Base-by-base conservation (phyloP, 1,140 invertebrate species). In the Sitophilus oryzae region DNA sequence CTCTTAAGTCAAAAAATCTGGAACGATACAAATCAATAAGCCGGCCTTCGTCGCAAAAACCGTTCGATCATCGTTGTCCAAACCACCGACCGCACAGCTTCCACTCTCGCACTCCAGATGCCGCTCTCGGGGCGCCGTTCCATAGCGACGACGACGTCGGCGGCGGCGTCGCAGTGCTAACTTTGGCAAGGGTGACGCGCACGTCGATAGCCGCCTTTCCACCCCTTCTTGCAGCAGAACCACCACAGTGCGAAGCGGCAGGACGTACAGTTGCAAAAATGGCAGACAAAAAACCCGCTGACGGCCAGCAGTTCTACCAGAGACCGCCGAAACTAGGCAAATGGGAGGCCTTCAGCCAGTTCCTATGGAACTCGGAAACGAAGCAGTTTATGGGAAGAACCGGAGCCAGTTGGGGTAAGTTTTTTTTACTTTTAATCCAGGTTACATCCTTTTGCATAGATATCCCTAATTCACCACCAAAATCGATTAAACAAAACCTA, bases 351-450 rank as follows among this genome's bases (percentile, higher is more conserved):
- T 88, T 93, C 76, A 83, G 76, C 71, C 76, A 81, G 64, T 93
- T 93, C 76, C 67, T 93, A 51, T 94, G 85, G 82, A 91, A 94
- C 77, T 84, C 86, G 54, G 87, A 92, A 74, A 92, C 88, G 50
- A 83, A 85, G 65, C 86, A 91, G 74, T 85, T 93, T 71, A 76
- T 93, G 59, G 91, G 91, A 56, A 80, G 91, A 60, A 93, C 90
- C 54, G 89, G 87, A 58, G 78, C 83, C 63, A 91, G 88, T 75
- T 94, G 91, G 91, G 89, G 90, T 93, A 76, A 91, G 89, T 19
- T 50, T 34, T 38, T 34, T 56, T 20, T 15, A n/a, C 15, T 11
- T 34, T 11, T 42, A 41, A 56, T 58, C 35, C n/a, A n/a, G n/a
- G n/a, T n/a, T n/a, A n/a, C n/a, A n/a, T n/a, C n/a, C n/a, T n/a